Conservation (phyloP, 92 coral and sea anemone species). For the Metridium senile region DNA sequence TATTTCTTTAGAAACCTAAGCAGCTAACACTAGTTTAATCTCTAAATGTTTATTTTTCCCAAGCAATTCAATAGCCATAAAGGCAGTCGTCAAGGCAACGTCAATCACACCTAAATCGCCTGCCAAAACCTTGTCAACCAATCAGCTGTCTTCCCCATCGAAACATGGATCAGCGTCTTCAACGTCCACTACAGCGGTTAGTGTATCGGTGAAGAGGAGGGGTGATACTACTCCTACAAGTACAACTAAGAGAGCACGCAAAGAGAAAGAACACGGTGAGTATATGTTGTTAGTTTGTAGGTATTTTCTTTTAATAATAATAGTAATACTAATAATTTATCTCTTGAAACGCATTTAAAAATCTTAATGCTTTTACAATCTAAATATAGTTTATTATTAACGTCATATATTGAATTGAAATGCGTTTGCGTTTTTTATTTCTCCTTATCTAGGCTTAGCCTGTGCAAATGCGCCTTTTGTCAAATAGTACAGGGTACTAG, state of each 20-base stretch:
- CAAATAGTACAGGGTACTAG: too few species aligned
- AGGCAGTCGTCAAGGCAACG: slow-evolving; percentile 51
- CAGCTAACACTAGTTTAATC: too few species aligned
- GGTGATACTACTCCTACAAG: slow-evolving; percentile 54
- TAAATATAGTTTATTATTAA: too few species aligned
- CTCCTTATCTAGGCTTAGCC: too few species aligned
- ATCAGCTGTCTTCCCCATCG: slow-evolving; percentile 18
- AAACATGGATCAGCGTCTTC: slow-evolving; percentile 46
- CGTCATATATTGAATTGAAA: too few species aligned
- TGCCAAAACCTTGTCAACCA: neutral
- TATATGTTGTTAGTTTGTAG: slow-evolving; percentile 16
- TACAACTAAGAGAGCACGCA: slow-evolving; percentile 74
- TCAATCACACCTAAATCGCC: slow-evolving; percentile 46
- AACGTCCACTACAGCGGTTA: slow-evolving; percentile 63
- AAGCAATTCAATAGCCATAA: slow-evolving; percentile 39
- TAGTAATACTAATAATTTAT: too few species aligned
- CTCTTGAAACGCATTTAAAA: too few species aligned
- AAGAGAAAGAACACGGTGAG: slow-evolving; percentile 68
- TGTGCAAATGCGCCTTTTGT: too few species aligned
- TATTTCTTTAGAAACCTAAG: too few species aligned
- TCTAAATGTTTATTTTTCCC: neutral
- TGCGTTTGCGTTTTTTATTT: too few species aligned
- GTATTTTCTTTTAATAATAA: too few species aligned
- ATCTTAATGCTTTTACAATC: too few species aligned
- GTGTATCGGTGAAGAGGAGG: slow-evolving; percentile 86